Evolutionary conservation across 37 sponge, comb jelly and placozoan genomes (phyloP), one percentile per base, ranked within the genome.

Genomic region (Haliclona indistincta): DNA sequence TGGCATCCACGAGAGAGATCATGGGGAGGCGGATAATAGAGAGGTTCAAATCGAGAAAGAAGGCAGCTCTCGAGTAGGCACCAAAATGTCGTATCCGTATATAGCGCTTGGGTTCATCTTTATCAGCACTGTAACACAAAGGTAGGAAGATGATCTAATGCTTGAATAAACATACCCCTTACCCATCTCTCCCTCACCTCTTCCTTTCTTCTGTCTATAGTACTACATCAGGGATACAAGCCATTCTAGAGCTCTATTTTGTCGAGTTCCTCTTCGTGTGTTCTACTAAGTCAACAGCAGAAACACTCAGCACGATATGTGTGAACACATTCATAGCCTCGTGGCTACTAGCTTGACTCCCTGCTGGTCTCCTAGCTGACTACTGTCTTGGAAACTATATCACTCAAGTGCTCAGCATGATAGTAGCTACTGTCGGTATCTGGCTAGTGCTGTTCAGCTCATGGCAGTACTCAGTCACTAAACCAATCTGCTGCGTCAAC

Each of bases 171-270:
- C n/a, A n/a, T n/a, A n/a, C n/a, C n/a, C n/a, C n/a, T n/a, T n/a
- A n/a, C n/a, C n/a, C n/a, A n/a, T n/a, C n/a, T n/a, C n/a, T n/a
- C n/a, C n/a, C n/a, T n/a, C n/a, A n/a, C n/a, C n/a, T n/a, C n/a
- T n/a, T n/a, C n/a, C n/a, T n/a, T n/a, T n/a, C n/a, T n/a, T n/a
- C n/a, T n/a, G n/a, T n/a, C n/a, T n/a, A 78, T 42, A 72, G 73
- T 22, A 36, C 43, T 19, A 43, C 68, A 53, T 17, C 51, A 17
- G 90, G 90, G 13, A 64, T 89, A 0, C 79, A 78, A 38, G 80
- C 90, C 3, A 85, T 89, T 17, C 68, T 89, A 44, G 90, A 89
- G 76, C 45, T 89, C 44, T 89, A 80, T 56, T 84, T 89, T 35
- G 20, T 71, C 17, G 49, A 40, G 15, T 89, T 89, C 32, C 60